These are phyloP conservation scores for Portunus trituberculatus DNA, from an alignment of 1,140 invertebrate species.

Conservation along the genomic window DNA sequence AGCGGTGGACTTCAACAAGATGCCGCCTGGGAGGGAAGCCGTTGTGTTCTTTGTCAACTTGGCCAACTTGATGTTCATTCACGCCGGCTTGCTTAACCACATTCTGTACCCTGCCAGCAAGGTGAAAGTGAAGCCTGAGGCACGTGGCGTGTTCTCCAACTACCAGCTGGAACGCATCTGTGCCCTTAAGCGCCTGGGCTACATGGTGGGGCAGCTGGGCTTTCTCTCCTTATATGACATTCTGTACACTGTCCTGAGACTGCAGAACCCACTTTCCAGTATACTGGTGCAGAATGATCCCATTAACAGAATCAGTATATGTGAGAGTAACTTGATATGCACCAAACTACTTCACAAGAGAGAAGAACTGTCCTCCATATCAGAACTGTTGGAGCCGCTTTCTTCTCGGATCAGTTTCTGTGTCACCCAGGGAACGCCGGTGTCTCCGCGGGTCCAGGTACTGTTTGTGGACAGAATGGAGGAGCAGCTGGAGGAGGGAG, in stretches of 20 bases:
- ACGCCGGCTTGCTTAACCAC: constrained; percentile 67
- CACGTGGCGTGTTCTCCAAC: constrained; percentile 59
- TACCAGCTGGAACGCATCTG: constrained; percentile 64
- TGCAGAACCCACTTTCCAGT: constrained; percentile 67
- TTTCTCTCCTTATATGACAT: constrained; percentile 67
- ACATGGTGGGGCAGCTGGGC: constrained; percentile 62
- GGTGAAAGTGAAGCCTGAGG: neutral
- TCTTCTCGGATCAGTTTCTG: constrained; percentile 61
- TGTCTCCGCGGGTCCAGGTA: constrained; percentile 59
- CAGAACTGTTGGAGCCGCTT: constrained; percentile 36
- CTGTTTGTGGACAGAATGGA: constrained; percentile 64
- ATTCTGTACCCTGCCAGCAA: constrained; percentile 55
- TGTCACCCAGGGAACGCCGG: constrained; percentile 61
- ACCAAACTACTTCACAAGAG: constrained; percentile 12
- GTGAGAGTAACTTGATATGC: constrained; percentile 63
- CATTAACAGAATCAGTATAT: constrained; percentile 44
- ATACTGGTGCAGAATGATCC: constrained; percentile 61
- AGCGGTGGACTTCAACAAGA: constrained; percentile 64
- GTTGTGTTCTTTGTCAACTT: constrained; percentile 68
- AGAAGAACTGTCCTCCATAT: constrained; percentile 37
- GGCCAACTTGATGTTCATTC: constrained; percentile 68
- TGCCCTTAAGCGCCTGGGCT: constrained; percentile 63
- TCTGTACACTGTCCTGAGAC: constrained; percentile 45
- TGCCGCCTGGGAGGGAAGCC: constrained; percentile 50
- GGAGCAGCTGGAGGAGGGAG: constrained; percentile 58